phyloP scores from a whole-genome alignment of 2,113 vertebrate species.

The Antigone vipio region DNA sequence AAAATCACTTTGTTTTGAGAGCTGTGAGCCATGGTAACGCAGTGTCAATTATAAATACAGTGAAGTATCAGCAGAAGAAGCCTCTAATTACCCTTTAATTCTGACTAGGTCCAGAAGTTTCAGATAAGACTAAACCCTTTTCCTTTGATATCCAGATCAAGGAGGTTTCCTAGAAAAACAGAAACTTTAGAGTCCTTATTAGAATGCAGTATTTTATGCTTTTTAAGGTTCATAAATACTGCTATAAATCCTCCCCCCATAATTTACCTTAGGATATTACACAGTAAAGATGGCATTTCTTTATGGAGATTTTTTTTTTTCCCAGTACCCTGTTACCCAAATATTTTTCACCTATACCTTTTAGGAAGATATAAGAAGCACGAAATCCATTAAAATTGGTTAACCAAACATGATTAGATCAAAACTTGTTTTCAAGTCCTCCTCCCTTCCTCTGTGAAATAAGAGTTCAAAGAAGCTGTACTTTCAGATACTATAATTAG shows the following conservation, averaged over 20 bases:
- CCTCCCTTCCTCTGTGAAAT: background rate
- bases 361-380: background rate
- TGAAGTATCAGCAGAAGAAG: background rate
- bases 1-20: background rate
- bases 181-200: background rate
- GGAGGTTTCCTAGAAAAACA: background rate
- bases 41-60: background rate
- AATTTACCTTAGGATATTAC: background rate
- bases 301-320: background rate
- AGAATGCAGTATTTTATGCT: background rate
- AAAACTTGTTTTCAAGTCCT: slow-evolving; percentile 14
- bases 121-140: background rate
- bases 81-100: background rate
- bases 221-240: background rate
- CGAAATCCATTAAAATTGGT: background rate
- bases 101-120: background rate
- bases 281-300: background rate
- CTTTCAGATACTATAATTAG: slow-evolving; percentile 39
- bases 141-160: slow-evolving; percentile 4
- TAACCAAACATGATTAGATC: background rate
- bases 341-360: background rate
- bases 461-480: background rate
- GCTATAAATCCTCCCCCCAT: background rate
- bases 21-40: background rate
- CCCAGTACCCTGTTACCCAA: background rate